Evolutionary conservation across 2,888 invertebrate genomes (phyloP), one percentile per base, ranked within the genome.

Genomic region (Octonoba sinensis): DNA sequence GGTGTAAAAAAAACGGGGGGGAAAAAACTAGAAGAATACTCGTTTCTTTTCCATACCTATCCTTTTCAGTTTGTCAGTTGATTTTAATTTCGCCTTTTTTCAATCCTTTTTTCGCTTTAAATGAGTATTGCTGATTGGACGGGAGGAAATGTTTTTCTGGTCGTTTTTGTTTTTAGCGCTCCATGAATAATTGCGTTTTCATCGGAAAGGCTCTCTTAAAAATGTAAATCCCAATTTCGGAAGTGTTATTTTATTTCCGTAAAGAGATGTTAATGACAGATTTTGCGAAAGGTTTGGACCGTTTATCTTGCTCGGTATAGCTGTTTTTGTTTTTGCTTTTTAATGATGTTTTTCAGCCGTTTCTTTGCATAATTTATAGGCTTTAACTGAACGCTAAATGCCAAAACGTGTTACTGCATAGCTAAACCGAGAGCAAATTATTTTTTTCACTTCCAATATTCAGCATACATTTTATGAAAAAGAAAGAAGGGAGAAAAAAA

Each of bases 161-260:
- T 51, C 13, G 4, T 51, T 18, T 51, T 51, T 16, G 18, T 6
- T 51, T 51, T 51, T 51, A 51, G 16, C 18, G 51, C 51, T 16
- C 16, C 51, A 51, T 51, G 18, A 51, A 51, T 51, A 51, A 51
- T 51, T 51, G 51, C 51, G 51, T 51, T 51, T 51, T 51, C 51
- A 51, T 51, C 13, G 16, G 51, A 51, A n/a, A n/a, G n/a, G 16
- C 51, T 16, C 27, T 51, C n/a, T n/a, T 51, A 18, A 51, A 51
- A 51, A 51, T 51, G 51, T 51, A 51, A 51, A 51, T 51, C n/a
- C 18, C n/a, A n/a, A n/a, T 51, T 51, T 18, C 51, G 18, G 51
- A 51, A 51, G 51, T 13, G 51, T 51, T 16, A 51, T 51, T 51
- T 51, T 51, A 51, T 51, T 51, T 51, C 18, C 13, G 18, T 16